Conservation (phyloP, 35 echinoderm and acorn worm species). For the Ophioderma brevispina region DNA sequence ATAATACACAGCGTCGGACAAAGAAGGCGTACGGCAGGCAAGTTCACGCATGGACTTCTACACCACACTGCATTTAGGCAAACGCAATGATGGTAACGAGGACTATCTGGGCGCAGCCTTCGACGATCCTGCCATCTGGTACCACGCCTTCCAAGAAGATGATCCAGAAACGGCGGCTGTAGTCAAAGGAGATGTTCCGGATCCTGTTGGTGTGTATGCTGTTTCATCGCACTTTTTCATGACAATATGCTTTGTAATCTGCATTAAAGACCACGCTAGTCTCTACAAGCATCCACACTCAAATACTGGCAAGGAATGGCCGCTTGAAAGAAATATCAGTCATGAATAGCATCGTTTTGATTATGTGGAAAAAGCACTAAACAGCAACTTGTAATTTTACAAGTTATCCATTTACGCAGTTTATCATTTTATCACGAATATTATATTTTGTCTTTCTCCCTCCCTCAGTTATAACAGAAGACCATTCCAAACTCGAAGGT, state of each 20-base stretch:
- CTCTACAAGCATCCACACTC: too few species aligned
- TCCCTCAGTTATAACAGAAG: neutral
- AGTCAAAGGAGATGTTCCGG: constrained; percentile 69
- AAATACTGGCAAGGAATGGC: too few species aligned
- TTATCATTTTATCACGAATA: too few species aligned
- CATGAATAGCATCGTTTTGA: too few species aligned
- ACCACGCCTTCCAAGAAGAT: constrained; percentile 64
- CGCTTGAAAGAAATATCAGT: too few species aligned
- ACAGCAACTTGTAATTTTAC: too few species aligned
- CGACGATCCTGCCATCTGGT: constrained; percentile 93
- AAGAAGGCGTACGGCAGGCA: neutral
- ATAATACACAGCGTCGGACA: constrained; percentile 17
- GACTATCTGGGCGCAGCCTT: constrained; percentile 82
- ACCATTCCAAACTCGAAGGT: neutral
- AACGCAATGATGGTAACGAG: constrained; percentile 65
- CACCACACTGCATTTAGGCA: constrained; percentile 73
- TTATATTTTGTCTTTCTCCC: neutral
- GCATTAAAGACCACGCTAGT: too few species aligned
- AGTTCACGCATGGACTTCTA: constrained; percentile 14
- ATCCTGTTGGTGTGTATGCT: neutral
- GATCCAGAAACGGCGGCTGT: constrained; percentile 37
- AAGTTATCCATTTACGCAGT: too few species aligned
- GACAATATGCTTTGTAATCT: too few species aligned
- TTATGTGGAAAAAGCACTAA: too few species aligned
- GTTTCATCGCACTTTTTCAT: too few species aligned